These are phyloP conservation scores for Leucania comma DNA, from an alignment of 2,888 invertebrate genomes.

Conservation along the genomic window DNA sequence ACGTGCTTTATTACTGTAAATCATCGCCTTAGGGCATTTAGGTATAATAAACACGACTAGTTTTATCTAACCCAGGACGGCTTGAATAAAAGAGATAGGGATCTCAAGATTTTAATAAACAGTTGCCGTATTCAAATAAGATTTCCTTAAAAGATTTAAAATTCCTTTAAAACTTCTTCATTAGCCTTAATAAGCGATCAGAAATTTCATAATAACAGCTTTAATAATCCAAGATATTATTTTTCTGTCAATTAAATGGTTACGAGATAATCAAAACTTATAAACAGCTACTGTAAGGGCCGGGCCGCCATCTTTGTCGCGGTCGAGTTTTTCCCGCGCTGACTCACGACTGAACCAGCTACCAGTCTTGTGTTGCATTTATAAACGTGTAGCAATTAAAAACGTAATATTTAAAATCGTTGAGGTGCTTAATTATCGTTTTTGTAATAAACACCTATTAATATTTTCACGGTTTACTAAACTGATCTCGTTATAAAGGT, in stretches of 20 bases:
- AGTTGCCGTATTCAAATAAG: neutral
- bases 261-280: conserved; percentile 40
- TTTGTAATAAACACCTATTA: conserved; percentile 37
- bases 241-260: conserved; percentile 30
- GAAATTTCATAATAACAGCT: conserved; percentile 24
- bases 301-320: conserved; percentile 55
- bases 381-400: conserved; percentile 51
- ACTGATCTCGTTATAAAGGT: conserved; percentile 42
- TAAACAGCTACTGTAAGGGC: conserved; percentile 23
- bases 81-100: neutral
- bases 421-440: conserved; percentile 43
- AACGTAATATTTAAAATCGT: conserved; percentile 36
- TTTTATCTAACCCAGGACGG: conserved; percentile 1
- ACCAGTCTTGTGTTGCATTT: conserved; percentile 61
- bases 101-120: too few relatives aligned
- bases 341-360: conserved; percentile 69
- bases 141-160: neutral
- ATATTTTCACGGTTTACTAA: conserved; percentile 45
- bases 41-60: neutral
- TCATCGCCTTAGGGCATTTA: neutral
- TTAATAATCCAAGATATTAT: conserved; percentile 33
- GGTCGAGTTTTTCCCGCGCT: conserved; percentile 70
- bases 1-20: neutral
- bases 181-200: conserved; percentile 12
- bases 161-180: conserved; percentile 32